Evolutionary conservation across 1,140 invertebrate species (phyloP).

Genomic region (Hyles vespertilio): DNA sequence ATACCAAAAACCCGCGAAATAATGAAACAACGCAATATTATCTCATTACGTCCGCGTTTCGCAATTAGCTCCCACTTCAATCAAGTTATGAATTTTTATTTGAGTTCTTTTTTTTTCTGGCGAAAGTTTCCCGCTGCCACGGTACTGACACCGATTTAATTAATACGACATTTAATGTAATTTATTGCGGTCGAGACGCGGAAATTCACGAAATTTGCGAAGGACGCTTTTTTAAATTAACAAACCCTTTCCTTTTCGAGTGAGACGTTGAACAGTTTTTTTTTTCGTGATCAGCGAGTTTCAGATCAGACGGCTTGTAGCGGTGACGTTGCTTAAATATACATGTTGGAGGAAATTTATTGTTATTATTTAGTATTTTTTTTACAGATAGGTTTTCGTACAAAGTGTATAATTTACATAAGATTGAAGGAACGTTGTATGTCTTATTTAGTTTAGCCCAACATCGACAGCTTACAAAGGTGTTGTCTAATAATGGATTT

Average conservation of each 20-base stretch:
- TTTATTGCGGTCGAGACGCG: slow-evolving; percentile 38
- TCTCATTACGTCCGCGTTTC: slow-evolving; percentile 10
- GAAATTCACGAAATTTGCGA: slow-evolving; percentile 14
- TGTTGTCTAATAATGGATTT: too few relatives aligned
- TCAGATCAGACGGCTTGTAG: too few relatives aligned
- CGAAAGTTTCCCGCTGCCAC: slow-evolving; percentile 15
- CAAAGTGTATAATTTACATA: too few relatives aligned
- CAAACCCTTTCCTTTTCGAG: slow-evolving; percentile 17
- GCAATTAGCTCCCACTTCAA: slow-evolving; percentile 15
- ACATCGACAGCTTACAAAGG: too few relatives aligned
- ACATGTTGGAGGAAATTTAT: too few relatives aligned
- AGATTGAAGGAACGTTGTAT: too few relatives aligned
- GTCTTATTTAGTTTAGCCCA: too few relatives aligned
- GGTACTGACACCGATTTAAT: slow-evolving; percentile 47
- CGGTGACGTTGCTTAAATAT: too few relatives aligned
- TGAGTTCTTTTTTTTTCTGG: slow-evolving; percentile 20
- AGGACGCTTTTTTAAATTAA: slow-evolving; percentile 24
- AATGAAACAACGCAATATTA: slow-evolving; percentile 5
- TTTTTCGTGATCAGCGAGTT: too few relatives aligned
- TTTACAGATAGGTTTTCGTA: too few relatives aligned
- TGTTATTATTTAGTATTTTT: too few relatives aligned
- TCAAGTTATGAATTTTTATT: slow-evolving; percentile 42
- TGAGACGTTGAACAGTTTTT: too few relatives aligned
- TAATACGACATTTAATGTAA: slow-evolving; percentile 60
- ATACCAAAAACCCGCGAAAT: not conserved